Evolutionary conservation across 1,140 invertebrate genomes (phyloP).

Genomic region (Episyrphus balteatus): DNA sequence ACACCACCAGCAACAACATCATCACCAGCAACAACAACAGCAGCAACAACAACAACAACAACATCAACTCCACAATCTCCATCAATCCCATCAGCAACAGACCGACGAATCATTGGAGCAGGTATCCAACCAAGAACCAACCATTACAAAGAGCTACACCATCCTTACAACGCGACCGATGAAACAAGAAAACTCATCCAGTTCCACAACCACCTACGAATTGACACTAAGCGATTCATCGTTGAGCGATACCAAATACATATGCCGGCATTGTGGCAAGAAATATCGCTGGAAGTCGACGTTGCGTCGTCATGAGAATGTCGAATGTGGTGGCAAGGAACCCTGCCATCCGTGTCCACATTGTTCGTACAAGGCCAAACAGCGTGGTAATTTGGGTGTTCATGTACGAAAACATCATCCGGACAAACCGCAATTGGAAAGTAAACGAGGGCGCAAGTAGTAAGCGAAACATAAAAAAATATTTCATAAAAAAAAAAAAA

Average conservation of each 20-base stretch:
- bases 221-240: conserved; percentile 34
- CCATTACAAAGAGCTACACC: conserved; percentile 30
- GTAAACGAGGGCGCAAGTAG: conserved; percentile 30
- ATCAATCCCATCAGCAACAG: conserved; percentile 21
- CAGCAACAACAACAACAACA: conserved; percentile 11
- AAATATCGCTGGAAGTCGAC: conserved; percentile 73
- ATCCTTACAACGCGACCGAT: conserved; percentile 31
- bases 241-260: conserved; percentile 52
- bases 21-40: conserved; percentile 15
- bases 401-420: conserved; percentile 66
- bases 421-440: conserved; percentile 33
- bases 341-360: conserved; percentile 70
- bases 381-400: conserved; percentile 68
- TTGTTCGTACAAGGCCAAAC: conserved; percentile 67
- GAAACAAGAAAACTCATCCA: conserved; percentile 21
- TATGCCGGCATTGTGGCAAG: conserved; percentile 68
- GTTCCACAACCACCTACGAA: conserved; percentile 27
- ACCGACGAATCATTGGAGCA: conserved; percentile 13
- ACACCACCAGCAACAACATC: conserved; percentile 4
- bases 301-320: conserved; percentile 67
- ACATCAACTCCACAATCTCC: conserved; percentile 15
- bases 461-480: conserved; percentile 11
- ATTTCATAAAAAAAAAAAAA: too few species aligned
- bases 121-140: conserved; percentile 8
- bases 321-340: conserved; percentile 78